Base-by-base conservation (phyloP, 2,797 vertebrate species). In the Columba guinea region DNA sequence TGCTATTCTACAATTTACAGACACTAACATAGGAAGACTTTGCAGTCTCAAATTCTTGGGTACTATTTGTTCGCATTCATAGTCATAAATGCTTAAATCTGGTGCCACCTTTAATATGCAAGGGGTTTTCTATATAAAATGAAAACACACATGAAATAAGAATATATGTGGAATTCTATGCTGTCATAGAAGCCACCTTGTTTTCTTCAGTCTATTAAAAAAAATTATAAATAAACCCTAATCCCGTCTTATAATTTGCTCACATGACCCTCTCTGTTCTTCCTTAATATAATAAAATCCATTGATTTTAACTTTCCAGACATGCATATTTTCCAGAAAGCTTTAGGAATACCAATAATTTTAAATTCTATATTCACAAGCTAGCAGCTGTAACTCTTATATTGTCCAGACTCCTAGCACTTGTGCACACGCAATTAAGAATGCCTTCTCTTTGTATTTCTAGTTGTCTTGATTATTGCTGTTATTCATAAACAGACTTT, bases 61-160 rank as follows among this genome's bases (percentile, higher is more conserved):
- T 55, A 78, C 10, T n/a, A 10, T 32, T 84, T 67, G 51, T 59
- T 16, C 84, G 17, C 4, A 46, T 69, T 74, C 28, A 62, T 1
- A 4, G 16, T 22, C 11, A 28, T 15, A 52, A 74, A 69, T 74
- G 14, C 2, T 11, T 74, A 53, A 58, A 84, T 28, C 9, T 39
- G 70, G 20, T 8, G 6, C 17, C 17, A n/a, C 7, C 1, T 0
- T 34, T 63, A 81, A 41, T 14, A 32, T 23, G 18, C 6, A 37
- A 63, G 16, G 8, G 5, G 10, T 87, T 74, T 75, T 4, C 7
- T 63, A 10, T 48, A 41, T 28, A 30, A 62, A 53, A 78, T 41
- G 16, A 37, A 82, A 63, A 48, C 7, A 13, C 10, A 30, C 1
- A n/a, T 21, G 23, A 67, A 90, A 48, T 18, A 30, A 1, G 5